Base-by-base conservation (phyloP, 2,888 invertebrate species). In the Molorchus minor region DNA sequence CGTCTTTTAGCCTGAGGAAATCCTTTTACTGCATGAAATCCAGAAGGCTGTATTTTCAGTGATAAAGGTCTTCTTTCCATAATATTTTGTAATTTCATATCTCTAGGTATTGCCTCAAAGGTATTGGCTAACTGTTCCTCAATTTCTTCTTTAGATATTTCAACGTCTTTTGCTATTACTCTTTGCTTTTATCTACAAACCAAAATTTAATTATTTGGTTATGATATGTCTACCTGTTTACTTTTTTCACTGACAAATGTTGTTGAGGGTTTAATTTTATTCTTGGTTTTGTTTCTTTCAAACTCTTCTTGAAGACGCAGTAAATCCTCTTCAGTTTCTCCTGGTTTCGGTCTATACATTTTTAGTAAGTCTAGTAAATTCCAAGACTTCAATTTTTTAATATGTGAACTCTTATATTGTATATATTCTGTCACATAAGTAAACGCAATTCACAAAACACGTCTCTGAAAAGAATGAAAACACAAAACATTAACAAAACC, bases 301-400 rank as follows among this genome's bases (percentile, higher is more conserved):
- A 89, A 93, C 64, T 89, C 88, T 69, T 88, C 85, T 75, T 93
- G 91, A 85, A 91, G 86, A 56, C 84, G 85, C 15, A 92, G 80
- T 30, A 93, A 83, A 73, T 92, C 92, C 12, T 90, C 88, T 70
- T 93, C 92, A 36, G 83, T 85, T 75, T 92, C 92, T 3, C 84
- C 84, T 1, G 85, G 84, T 73, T 87, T 88, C 0, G 92, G 91
- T 66, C 92, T 82, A 65, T 84, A 82, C 89, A 89, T 89, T 68
- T 69, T 69, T n/a, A n/a, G n/a, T n/a, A n/a, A n/a, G n/a, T n/a
- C n/a, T n/a, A n/a, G n/a, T n/a, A n/a, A n/a, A n/a, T n/a, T 7
- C 17, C 16, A 30, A 30, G 1, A 5, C 15, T 45, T 8, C 1
- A 17, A n/a, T 43, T 21, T 10, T 36, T 16, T 16, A 7, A 2